These are phyloP conservation scores for Bubo blakistoni DNA, from an alignment of 2,113 vertebrate genomes.

Conservation along the genomic window DNA sequence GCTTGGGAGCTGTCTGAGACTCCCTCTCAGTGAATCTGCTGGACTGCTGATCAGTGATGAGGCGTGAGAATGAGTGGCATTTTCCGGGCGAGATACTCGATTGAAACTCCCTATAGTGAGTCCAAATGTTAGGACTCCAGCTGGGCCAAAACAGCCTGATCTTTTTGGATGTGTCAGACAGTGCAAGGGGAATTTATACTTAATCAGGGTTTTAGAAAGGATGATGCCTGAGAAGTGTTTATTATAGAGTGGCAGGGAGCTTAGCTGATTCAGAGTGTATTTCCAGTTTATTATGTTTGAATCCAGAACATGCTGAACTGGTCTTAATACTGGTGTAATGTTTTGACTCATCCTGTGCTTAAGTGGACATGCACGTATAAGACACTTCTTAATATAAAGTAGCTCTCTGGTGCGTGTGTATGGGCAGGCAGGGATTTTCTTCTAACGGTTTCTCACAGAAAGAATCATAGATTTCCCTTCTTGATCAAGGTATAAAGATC, in stretches of 20 bases:
- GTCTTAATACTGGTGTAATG: not conserved
- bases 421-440: not conserved
- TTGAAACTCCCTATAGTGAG: not conserved
- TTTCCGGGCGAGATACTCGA: not conserved
- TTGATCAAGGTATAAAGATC: not conserved
- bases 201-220: not conserved
- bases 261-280: not conserved
- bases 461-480: not conserved
- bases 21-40: not conserved
- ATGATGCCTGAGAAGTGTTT: not conserved
- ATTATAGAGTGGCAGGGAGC: not conserved
- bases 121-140: not conserved
- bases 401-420: not conserved
- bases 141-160: not conserved
- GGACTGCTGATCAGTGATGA: not conserved
- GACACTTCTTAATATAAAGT: not conserved
- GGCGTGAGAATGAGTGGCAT: not conserved
- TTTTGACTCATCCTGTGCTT: not conserved
- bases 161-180: not conserved
- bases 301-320: not conserved
- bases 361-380: not conserved
- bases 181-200: not conserved
- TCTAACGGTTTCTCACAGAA: not conserved
- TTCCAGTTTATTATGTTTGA: not conserved
- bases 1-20: not conserved